Evolutionary conservation across 1,140 invertebrate species (phyloP), one percentile per base, ranked within the genome.

Genomic region (Solenopsis fugax): DNA sequence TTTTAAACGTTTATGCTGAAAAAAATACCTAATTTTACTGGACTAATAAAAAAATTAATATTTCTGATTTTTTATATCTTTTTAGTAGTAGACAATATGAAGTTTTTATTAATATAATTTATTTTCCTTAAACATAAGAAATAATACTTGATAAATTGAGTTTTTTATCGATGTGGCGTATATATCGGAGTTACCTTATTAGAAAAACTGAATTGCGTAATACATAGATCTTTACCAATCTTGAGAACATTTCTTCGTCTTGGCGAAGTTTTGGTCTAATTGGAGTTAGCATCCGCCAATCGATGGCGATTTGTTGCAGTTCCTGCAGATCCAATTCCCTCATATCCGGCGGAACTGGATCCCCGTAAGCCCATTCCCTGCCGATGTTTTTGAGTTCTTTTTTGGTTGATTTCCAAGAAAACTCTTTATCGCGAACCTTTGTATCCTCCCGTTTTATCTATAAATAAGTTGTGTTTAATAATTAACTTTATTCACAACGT

Each of bases 281-380:
- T 13, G 97, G 97, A 9, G 98, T 99, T 9, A 99, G 94, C 98
- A 99, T 99, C 93, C 97, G 96, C 98, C 98, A 99, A 91, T 98
- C 98, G 76, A 99, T 99, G n/a, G 98, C 96, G 3, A 98, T 98
- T 18, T 97, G 95, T 87, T 97, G 97, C 45, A 99, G 95, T 91
- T 98, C 98, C 78, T 97, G 96, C 60, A 98, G 95, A 91, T 97
- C 97, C 24, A 98, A 95, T 34, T 96, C 95, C 90, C 96, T 96
- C 98, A 99, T 98, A 93, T 98, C 97, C 0, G 96, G 95, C 4
- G 98, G 98, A 75, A 98, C 95, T 0, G 98, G 98, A 95, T 98
- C 97, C 77, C 97, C 97, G 93, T 97, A 98, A 0, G 95, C 95
- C 93, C 96, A 97, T 50, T 96, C 96, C 77, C 96, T 96, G 65